Base-by-base conservation (phyloP, 1,140 invertebrate species). In the Anagrus nilaparvatae region DNA sequence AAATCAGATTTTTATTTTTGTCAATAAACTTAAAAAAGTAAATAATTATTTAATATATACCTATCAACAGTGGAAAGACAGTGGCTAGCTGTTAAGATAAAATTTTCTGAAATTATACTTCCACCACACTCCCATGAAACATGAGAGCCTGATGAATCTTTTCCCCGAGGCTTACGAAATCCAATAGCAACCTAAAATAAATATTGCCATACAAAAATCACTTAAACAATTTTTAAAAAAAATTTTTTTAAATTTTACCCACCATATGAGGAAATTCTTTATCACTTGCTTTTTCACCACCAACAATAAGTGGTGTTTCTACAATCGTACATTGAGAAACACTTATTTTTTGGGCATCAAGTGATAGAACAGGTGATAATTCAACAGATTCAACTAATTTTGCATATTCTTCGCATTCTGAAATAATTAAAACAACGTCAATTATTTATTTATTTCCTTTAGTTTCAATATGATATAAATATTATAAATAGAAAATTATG, bases 1-100 rank as follows among this genome's bases (percentile, higher is more conserved):
- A n/a, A n/a, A n/a, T n/a, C n/a, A n/a, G n/a, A n/a, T n/a, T n/a
- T n/a, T n/a, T n/a, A n/a, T n/a, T n/a, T n/a, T n/a, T n/a, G n/a
- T n/a, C n/a, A 32, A 17, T 17, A 18, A 17, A 5, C 16, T 4
- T 32, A 17, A 18, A 12, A 18, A 32, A 23, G 2, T 27, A 37
- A 37, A 7, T 27, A 9, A 12, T 37, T 13, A 17, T 37, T 2
- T 8, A 18, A 17, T 30, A 40, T 21, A 43, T 54, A 58, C 56
- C 49, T 53, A 49, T 54, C 37, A 20, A 39, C 27, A 3, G 60
- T 58, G 21, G 60, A 43, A 13, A 61, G 29, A 41, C 70, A 74
- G 47, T 72, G 70, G 6, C 63, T 67, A 8, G 75, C 75, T 7
- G 73, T 75, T n/a, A 77, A 45, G 10, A 76, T 61, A 47, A 60